Conservation (phyloP, 2,797 vertebrate species). For the Ciconia nigra region DNA sequence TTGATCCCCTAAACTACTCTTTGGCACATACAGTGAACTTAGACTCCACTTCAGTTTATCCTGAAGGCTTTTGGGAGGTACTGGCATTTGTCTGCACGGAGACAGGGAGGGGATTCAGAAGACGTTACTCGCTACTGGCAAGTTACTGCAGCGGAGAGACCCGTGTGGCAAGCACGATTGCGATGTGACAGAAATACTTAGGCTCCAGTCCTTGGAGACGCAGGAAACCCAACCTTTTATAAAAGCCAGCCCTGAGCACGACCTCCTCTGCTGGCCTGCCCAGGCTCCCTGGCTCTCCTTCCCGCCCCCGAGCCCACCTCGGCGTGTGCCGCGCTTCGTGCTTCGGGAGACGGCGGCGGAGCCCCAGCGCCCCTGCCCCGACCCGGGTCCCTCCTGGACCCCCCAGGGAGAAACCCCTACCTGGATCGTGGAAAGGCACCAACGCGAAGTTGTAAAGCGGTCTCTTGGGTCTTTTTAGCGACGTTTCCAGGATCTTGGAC, state of each 20-base stretch:
- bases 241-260: neutral
- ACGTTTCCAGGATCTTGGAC: conserved; percentile 96
- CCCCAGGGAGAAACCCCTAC: conserved; percentile 67
- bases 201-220: neutral
- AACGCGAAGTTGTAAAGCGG: conserved; percentile 94
- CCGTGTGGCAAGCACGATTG: neutral
- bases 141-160: neutral
- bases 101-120: neutral
- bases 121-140: neutral
- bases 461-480: conserved; percentile 89
- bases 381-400: neutral
- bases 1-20: neutral
- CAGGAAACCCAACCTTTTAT: neutral
- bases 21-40: rapidly evolving
- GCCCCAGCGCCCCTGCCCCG: too few relatives aligned
- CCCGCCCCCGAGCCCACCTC: neutral
- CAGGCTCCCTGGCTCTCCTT: neutral
- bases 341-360: too few relatives aligned
- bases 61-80: neutral
- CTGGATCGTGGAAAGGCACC: conserved; percentile 97
- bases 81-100: neutral
- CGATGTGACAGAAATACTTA: neutral
- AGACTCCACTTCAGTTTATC: neutral
- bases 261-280: neutral
- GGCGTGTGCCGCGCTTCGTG: neutral